These are phyloP conservation scores for Ostrea edulis DNA, from an alignment of 1,140 invertebrate genomes.

Conservation along the genomic window DNA sequence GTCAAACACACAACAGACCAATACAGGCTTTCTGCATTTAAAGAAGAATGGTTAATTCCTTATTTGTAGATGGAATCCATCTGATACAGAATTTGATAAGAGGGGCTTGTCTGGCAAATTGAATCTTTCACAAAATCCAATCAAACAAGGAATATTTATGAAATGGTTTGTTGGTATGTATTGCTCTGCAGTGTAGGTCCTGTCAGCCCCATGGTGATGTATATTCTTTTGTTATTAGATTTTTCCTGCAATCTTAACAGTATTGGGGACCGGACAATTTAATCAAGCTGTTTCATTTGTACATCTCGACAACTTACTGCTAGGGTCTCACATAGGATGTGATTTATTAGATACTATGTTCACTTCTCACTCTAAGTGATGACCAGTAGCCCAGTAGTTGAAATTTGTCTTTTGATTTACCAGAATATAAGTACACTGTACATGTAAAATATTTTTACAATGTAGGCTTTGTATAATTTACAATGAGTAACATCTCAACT, in stretches of 20 bases:
- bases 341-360: background rate
- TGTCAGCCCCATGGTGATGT: slow-evolving; percentile 1
- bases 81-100: slow-evolving; percentile 31
- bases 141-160: slow-evolving; percentile 35
- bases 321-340: background rate
- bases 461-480: too few relatives aligned
- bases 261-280: background rate
- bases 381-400: too few relatives aligned
- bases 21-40: slow-evolving; percentile 16
- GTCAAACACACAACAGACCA: background rate
- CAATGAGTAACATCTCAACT: too few relatives aligned
- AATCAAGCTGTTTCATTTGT: slow-evolving; percentile 22
- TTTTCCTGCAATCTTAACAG: slow-evolving; percentile 25
- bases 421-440: too few relatives aligned
- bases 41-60: slow-evolving; percentile 13
- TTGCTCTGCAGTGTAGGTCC: slow-evolving; percentile 21
- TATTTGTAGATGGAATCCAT: slow-evolving; percentile 37
- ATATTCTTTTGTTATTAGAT: slow-evolving; percentile 38
- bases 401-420: too few relatives aligned
- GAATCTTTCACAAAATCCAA: slow-evolving; percentile 27
- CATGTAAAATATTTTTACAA: too few relatives aligned
- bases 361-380: background rate
- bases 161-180: slow-evolving; percentile 3
- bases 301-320: background rate
- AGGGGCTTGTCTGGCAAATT: slow-evolving; percentile 24